phyloP scores from a whole-genome alignment of 2,113 vertebrate species.

The Rhadina sibilatrix region DNA sequence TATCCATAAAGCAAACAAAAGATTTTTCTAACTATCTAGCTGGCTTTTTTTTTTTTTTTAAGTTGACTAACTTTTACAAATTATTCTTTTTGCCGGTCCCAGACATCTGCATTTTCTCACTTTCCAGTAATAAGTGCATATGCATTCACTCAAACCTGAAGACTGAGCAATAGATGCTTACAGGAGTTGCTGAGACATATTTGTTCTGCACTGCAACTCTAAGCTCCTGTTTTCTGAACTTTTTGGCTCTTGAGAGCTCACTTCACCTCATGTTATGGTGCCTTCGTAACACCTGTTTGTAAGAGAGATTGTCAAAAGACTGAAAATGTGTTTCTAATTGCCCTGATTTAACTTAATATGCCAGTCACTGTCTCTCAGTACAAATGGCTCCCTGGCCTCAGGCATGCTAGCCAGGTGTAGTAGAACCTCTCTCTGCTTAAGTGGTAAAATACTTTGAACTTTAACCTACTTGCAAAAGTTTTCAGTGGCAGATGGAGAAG shows the following conservation, averaged over 20 bases:
- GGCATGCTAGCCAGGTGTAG: not conserved
- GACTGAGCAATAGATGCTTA: not conserved
- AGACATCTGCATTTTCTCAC: not conserved
- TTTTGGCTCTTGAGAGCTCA: not conserved
- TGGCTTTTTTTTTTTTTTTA: not conserved
- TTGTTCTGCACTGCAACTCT: accelerated
- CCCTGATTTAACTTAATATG: not conserved
- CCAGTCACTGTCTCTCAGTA: not conserved
- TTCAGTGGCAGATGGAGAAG: not conserved
- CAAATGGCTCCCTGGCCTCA: not conserved
- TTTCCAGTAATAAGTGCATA: not conserved
- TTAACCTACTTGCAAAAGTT: not conserved
- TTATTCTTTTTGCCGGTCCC: not conserved
- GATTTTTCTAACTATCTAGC: not conserved
- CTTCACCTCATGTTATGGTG: not conserved
- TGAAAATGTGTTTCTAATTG: not conserved
- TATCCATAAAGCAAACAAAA: not conserved
- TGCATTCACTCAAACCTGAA: not conserved
- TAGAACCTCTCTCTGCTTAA: not conserved
- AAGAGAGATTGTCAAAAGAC: not conserved
- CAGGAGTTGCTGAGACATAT: not conserved
- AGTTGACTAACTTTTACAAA: not conserved
- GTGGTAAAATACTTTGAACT: not conserved
- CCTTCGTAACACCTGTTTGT: not conserved
- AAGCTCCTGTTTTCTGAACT: not conserved